Evolutionary conservation across 2,113 vertebrate species (phyloP).

Genomic region (Nicator chloris): DNA sequence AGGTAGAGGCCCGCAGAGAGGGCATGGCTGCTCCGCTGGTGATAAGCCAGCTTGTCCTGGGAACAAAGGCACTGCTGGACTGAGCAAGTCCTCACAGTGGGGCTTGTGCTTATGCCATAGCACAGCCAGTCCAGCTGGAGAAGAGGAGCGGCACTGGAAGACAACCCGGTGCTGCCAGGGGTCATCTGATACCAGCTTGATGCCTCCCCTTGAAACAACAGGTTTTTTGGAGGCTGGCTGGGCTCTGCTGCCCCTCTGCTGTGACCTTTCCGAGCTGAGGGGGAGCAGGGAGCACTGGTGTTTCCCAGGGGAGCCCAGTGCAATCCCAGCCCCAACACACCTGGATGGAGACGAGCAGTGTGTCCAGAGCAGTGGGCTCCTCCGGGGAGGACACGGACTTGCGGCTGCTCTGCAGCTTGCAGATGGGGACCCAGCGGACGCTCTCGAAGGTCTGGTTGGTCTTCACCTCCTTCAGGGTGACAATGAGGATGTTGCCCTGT

Average conservation of each 20-base stretch:
- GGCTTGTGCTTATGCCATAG: fast-evolving
- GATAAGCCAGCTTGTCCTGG: conserved; percentile 88
- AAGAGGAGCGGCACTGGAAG: background rate
- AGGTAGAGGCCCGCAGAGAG: conserved; percentile 85
- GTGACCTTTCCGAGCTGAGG: fast-evolving
- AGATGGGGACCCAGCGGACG: conserved; percentile 82
- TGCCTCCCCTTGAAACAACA: background rate
- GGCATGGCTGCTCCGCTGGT: conserved; percentile 81
- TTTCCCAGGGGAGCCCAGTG: background rate
- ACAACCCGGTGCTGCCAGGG: fast-evolving
- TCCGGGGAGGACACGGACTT: conserved; percentile 86
- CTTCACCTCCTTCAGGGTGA: conserved; percentile 85
- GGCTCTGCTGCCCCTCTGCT: background rate
- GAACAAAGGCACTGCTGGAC: background rate
- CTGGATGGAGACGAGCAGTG: conserved; percentile 83
- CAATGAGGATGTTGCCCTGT: conserved; percentile 87
- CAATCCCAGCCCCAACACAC: conserved; percentile 23
- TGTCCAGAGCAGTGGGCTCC: conserved; percentile 86
- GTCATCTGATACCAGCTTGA: background rate
- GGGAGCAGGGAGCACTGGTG: background rate
- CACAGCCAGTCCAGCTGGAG: background rate
- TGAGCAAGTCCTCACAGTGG: fast-evolving
- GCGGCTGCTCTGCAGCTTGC: conserved; percentile 85
- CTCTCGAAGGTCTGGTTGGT: conserved; percentile 79
- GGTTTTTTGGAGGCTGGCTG: background rate